Evolutionary conservation across 2,888 invertebrate species (phyloP).

Genomic region (Cloeon dipterum): DNA sequence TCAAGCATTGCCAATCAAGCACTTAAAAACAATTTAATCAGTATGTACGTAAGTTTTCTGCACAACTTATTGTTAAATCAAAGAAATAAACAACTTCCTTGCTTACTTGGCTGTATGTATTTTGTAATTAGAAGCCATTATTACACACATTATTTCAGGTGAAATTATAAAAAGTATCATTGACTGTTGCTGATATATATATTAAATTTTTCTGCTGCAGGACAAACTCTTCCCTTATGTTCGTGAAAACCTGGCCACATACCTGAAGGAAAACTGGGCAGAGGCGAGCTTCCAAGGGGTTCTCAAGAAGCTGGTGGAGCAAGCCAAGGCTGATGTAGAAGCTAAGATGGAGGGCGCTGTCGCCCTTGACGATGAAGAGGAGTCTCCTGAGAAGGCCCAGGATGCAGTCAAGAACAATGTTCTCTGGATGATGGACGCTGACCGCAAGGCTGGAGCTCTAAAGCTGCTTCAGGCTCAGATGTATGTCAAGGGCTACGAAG

Average conservation of each 20-base stretch:
- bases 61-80: no score
- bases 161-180: neutral
- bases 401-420: constrained; percentile 45
- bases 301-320: constrained; percentile 36
- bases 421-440: constrained; percentile 56
- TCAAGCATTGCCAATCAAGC: no score
- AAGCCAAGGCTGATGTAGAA: constrained; percentile 29
- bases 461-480: constrained; percentile 81
- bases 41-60: no score
- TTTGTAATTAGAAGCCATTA: no score
- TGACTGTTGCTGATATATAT: neutral
- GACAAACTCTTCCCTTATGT: constrained; percentile 59
- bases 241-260: constrained; percentile 42
- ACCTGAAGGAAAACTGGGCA: constrained; percentile 47
- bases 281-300: constrained; percentile 38
- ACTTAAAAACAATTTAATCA: no score
- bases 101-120: no score
- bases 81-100: no score
- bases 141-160: no score
- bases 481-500: constrained; percentile 65
- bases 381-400: constrained; percentile 25
- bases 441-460: constrained; percentile 55
- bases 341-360: constrained; percentile 31
- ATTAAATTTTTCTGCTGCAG: no score
- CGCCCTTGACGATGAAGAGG: constrained; percentile 15